These are phyloP conservation scores for Tanypteryx hageni DNA, from an alignment of 2,888 invertebrate genomes.

Conservation along the genomic window DNA sequence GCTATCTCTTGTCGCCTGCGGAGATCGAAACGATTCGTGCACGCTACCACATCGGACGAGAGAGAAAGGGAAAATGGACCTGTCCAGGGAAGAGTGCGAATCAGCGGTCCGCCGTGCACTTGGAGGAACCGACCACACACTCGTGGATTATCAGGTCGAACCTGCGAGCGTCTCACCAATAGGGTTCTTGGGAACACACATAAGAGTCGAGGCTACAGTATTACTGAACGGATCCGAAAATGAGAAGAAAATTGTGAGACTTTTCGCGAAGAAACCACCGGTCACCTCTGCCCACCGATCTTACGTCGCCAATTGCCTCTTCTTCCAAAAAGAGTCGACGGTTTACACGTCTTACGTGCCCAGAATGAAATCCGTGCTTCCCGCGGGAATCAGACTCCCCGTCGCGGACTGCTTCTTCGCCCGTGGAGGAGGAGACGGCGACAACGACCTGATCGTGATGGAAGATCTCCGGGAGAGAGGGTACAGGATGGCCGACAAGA, in stretches of 20 bases:
- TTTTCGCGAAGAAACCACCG: slow-evolving; percentile 49
- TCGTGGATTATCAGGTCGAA: background rate
- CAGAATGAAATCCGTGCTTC: background rate
- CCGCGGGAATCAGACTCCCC: background rate
- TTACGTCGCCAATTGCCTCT: background rate
- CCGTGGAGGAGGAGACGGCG: background rate
- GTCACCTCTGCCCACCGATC: background rate
- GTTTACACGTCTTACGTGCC: background rate
- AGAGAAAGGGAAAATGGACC: background rate
- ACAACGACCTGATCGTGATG: slow-evolving; percentile 14
- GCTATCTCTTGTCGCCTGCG: background rate
- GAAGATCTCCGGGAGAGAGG: background rate
- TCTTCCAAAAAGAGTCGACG: background rate
- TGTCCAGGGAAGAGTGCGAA: slow-evolving; percentile 10
- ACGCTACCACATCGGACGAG: background rate
- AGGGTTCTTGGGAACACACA: slow-evolving; percentile 28
- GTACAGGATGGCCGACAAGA: slow-evolving; percentile 33
- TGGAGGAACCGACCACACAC: background rate
- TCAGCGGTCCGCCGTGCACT: background rate
- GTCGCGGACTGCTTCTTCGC: slow-evolving; percentile 39
- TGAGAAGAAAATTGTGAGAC: background rate
- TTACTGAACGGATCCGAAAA: background rate
- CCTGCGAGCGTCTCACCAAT: background rate
- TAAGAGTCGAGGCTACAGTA: slow-evolving; percentile 16
- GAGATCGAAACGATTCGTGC: background rate